These are phyloP conservation scores for Torymus texanus DNA, from an alignment of 2,888 invertebrate species.

Conservation along the genomic window DNA sequence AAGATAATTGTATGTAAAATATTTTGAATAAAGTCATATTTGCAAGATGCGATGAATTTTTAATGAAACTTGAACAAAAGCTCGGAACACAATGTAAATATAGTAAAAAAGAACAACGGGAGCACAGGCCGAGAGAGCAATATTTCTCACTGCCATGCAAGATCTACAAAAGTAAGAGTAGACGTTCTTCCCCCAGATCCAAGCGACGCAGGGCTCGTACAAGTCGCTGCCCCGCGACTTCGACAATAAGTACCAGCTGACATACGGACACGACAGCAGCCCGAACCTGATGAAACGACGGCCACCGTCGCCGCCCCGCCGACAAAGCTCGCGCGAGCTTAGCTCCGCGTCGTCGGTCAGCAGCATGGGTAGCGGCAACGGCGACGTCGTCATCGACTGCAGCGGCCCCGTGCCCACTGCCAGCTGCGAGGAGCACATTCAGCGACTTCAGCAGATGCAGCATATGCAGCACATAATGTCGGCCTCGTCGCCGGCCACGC, in stretches of 20 bases:
- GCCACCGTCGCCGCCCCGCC: constrained; percentile 88
- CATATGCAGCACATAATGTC: constrained; percentile 55
- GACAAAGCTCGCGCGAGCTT: constrained; percentile 77
- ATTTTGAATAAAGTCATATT: too few species aligned
- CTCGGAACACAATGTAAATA: not conserved
- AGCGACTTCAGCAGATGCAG: constrained; percentile 60
- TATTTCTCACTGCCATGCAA: not conserved
- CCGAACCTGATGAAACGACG: constrained; percentile 86
- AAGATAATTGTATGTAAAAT: too few species aligned
- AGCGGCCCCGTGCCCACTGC: constrained; percentile 76
- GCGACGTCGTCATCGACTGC: constrained; percentile 74
- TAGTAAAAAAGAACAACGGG: not conserved
- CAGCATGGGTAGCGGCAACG: constrained; percentile 63
- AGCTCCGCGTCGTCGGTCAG: constrained; percentile 61
- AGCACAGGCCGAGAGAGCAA: not conserved
- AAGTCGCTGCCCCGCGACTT: constrained; percentile 78
- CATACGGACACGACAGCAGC: constrained; percentile 77
- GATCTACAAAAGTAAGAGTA: constrained; percentile 38
- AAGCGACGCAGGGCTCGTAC: constrained; percentile 75
- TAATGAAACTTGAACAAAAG: too few species aligned
- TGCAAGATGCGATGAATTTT: too few species aligned
- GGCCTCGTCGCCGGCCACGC: constrained; percentile 11
- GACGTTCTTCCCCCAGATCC: constrained; percentile 54
- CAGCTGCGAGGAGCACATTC: constrained; percentile 71
- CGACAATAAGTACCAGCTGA: constrained; percentile 77